A percentile compares a stretch with the other conserved stretches of the same genome.
phyloP scores from a whole-genome alignment of 2,888 invertebrate species.

The Microctonus hyperodae region DNA sequence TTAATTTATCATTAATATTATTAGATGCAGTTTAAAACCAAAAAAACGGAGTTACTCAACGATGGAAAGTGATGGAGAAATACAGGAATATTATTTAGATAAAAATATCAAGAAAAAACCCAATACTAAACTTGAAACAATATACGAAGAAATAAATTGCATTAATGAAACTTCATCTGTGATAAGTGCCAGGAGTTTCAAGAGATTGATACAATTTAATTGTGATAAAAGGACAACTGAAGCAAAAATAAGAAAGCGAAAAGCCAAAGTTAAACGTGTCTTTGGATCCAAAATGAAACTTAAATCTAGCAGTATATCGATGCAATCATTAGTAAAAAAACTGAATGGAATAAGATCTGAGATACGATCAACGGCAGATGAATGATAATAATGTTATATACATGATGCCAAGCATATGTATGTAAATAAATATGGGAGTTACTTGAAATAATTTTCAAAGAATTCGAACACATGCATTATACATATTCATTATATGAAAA shows the following conservation, averaged over 20 bases:
- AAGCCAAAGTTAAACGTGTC: conserved; percentile 68
- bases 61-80: conserved; percentile 52
- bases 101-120: conserved; percentile 66
- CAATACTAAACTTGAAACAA: conserved; percentile 68
- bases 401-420: not conserved
- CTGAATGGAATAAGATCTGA: conserved; percentile 63
- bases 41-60: conserved; percentile 51
- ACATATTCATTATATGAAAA: too few species aligned
- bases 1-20: conserved; percentile 23
- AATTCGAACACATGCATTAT: too few species aligned
- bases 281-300: conserved; percentile 66
- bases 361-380: not conserved
- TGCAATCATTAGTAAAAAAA: conserved; percentile 68
- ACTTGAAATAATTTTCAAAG: too few species aligned
- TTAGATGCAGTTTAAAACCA: conserved; percentile 54
- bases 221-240: conserved; percentile 62
- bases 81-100: conserved; percentile 68
- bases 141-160: conserved; percentile 69
- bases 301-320: conserved; percentile 66
- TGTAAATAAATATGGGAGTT: not conserved
- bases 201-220: conserved; percentile 67
- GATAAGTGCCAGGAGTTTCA: conserved; percentile 67
- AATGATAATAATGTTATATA: not conserved
- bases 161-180: conserved; percentile 61
- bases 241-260: conserved; percentile 67